Conservation (phyloP, 2,888 invertebrate genomes). For the Leptinotarsa haldemani region DNA sequence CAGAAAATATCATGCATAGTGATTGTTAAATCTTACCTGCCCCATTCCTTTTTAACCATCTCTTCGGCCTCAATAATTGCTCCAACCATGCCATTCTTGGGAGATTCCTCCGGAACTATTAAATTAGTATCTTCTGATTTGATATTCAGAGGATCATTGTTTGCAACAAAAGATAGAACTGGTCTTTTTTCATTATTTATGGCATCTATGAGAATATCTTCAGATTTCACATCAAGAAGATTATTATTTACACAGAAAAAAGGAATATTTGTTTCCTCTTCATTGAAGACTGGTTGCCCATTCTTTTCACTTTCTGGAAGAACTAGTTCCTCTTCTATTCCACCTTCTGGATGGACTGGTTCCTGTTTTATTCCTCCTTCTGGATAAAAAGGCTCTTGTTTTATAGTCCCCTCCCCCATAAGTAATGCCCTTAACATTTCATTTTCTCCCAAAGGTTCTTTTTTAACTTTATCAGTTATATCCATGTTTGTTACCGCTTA, state of each 20-base stretch:
- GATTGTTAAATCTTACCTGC: neutral
- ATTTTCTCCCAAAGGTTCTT: neutral
- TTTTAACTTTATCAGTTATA: neutral
- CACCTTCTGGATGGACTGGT: neutral
- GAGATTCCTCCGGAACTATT: neutral
- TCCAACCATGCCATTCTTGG: neutral
- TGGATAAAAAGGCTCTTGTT: no score
- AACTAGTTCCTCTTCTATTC: neutral
- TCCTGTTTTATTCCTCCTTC: neutral
- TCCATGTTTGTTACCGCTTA: no score
- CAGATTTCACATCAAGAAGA: slow-evolving; percentile 10
- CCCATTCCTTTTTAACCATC: neutral
- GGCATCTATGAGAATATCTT: neutral
- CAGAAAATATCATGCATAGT: no score
- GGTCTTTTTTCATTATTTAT: neutral
- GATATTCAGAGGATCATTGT: slow-evolving; percentile 25
- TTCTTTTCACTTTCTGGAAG: neutral
- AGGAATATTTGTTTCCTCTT: neutral
- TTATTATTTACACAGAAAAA: slow-evolving; percentile 7
- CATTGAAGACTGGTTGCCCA: neutral
- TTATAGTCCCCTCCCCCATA: no score
- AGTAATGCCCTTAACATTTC: neutral
- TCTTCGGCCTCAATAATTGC: neutral
- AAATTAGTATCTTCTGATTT: slow-evolving; percentile 18
- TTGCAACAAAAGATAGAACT: neutral